A percentile compares a stretch with the other conserved stretches of the same genome.
phyloP scores from a whole-genome alignment of 2,797 vertebrate genomes.

The Silurus lanzhouensis region DNA sequence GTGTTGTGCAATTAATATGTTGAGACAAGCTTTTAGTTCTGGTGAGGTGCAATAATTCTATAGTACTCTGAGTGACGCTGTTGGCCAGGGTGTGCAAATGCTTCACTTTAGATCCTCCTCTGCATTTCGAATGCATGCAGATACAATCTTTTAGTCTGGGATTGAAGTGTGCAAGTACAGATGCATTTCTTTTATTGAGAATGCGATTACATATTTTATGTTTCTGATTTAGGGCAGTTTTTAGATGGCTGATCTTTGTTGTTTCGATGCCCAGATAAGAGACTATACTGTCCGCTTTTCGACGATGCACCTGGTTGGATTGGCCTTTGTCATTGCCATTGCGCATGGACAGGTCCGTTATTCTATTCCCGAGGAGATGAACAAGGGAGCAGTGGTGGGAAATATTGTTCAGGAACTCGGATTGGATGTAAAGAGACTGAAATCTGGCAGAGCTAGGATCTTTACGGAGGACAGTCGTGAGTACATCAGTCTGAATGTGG shows the following conservation, averaged over 20 bases:
- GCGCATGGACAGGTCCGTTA: slow-evolving; percentile 20
- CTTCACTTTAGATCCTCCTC: slow-evolving; percentile 35
- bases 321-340: not conserved
- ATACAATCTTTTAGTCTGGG: no score
- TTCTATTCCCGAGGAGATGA: slow-evolving; percentile 71
- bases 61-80: slow-evolving; percentile 71
- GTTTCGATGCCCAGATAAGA: not conserved
- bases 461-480: slow-evolving; percentile 56
- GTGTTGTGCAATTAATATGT: no score
- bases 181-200: no score
- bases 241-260: not conserved
- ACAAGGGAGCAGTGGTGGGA: slow-evolving; percentile 69
- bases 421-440: slow-evolving; percentile 64
- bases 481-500: slow-evolving; percentile 56
- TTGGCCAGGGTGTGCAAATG: slow-evolving; percentile 57
- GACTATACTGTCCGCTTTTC: not conserved
- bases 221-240: no score
- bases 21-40: no score
- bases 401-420: slow-evolving; percentile 69
- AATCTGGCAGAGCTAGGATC: slow-evolving; percentile 63
- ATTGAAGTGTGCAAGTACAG: no score
- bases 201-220: no score
- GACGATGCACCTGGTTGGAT: not conserved
- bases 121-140: not conserved
- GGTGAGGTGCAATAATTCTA: slow-evolving; percentile 47